Base-by-base conservation (phyloP, 2,888 invertebrate genomes). In the Pyrochroa serraticornis region DNA sequence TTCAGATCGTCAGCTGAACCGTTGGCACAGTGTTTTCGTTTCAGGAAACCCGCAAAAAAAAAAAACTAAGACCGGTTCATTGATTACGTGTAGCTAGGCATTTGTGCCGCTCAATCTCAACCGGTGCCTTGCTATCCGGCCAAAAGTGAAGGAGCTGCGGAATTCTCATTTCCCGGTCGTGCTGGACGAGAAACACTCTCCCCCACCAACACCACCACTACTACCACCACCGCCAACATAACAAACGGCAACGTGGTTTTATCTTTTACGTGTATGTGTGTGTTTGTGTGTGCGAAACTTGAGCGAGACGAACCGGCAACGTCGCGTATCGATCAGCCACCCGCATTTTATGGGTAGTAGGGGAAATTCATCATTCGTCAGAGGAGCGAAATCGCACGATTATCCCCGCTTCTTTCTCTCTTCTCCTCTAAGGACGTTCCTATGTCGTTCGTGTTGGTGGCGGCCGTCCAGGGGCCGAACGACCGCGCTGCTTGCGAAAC, bases 341-440 rank as follows among this genome's bases (percentile, higher is more conserved):
- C 71, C 71, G 67, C 70, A 63, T 65, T 67, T 64, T 62, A 63
- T 60, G 62, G 60, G 57, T 63, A 63, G 68, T 61, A 63, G 68
- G 70, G 69, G 64, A 66, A 68, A 71, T 71, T 70, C 65, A 68
- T 71, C 71, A 69, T 70, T 66, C 67, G 66, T 63, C 65, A 63
- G 66, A 60, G 22, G 22, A 62, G 60, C 65, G 67, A 65, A 68
- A 63, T 56, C 64, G 64, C 66, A 65, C 66, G 65, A 66, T 66
- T 63, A 64, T 54, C 60, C 30, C 44, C 39, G 46, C 52, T 37
- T 44, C 51, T 54, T 43, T 53, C 41, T 44, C 45, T 39, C 13
- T 39, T 39, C 9, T 39, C 12, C 7, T 8, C 12, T 13, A 13
- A 13, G 12, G 8, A 39, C 10, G n/a, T 39, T 12, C 39, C 13